Percentiles rank a stretch among this genome's conserved stretches.
Evolutionary conservation across 2,113 vertebrate genomes (phyloP).

Genomic region (Leucopsar rothschildi): DNA sequence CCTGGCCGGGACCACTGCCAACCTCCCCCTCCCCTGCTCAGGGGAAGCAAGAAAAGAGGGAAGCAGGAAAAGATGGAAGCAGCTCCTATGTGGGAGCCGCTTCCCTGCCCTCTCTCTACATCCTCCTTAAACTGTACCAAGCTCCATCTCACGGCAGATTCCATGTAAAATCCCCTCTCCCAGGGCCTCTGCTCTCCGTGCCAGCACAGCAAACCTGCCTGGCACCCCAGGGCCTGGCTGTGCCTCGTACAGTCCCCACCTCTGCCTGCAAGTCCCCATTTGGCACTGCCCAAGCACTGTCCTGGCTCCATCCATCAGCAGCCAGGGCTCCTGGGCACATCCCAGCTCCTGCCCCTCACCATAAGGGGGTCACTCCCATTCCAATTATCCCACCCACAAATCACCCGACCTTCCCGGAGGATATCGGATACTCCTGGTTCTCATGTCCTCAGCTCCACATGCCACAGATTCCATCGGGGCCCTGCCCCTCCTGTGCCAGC

Average conservation of each 20-base stretch:
- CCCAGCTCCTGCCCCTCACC: neutral
- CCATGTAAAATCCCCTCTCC: neutral
- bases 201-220: neutral
- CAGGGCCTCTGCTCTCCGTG: fast-evolving
- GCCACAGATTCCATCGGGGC: neutral
- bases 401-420: neutral
- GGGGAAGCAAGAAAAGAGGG: too few species aligned
- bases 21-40: fast-evolving
- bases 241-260: fast-evolving
- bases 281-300: fast-evolving
- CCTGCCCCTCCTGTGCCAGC: neutral
- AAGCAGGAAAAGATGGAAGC: neutral
- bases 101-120: too few species aligned
- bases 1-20: neutral
- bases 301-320: neutral
- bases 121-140: fast-evolving
- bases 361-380: neutral
- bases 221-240: too few species aligned
- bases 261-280: neutral
- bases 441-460: fast-evolving
- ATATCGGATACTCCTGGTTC: fast-evolving
- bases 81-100: neutral
- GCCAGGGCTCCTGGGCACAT: neutral
- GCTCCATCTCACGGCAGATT: neutral
- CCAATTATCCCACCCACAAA: neutral